These are phyloP conservation scores for Piaya cayana DNA, from an alignment of 2,113 vertebrate genomes.

Conservation along the genomic window DNA sequence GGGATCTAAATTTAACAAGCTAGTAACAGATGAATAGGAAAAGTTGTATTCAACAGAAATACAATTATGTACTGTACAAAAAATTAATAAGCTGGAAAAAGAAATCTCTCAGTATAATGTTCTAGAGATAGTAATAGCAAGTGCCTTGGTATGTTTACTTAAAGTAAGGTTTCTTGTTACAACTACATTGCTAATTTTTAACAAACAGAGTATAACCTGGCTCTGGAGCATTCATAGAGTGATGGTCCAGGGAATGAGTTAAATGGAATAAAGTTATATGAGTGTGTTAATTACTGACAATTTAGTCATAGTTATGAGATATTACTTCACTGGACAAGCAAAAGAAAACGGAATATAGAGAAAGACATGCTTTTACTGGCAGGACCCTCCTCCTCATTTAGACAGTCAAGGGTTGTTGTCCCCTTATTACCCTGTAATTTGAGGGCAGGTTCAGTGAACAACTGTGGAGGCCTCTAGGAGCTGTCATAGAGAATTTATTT, in stretches of 20 bases:
- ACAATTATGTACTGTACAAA: neutral
- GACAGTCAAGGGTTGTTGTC: constrained; percentile 62
- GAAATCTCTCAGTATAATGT: neutral
- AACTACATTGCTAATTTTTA: neutral
- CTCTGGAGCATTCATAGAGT: neutral
- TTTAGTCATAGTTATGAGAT: neutral
- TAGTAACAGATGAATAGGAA: neutral
- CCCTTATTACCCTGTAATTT: constrained; percentile 73
- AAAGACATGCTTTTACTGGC: constrained; percentile 18
- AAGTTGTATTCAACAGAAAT: neutral
- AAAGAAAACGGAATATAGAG: neutral
- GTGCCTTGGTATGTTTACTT: neutral
- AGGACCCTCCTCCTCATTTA: constrained; percentile 55
- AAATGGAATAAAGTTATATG: neutral
- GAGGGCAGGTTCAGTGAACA: constrained; percentile 71
- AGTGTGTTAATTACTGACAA: neutral
- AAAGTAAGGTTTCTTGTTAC: neutral
- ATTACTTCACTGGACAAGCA: neutral
- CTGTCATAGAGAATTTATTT: constrained; percentile 73
- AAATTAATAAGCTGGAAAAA: neutral
- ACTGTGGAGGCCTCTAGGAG: constrained; percentile 59
- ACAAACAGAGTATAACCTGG: neutral
- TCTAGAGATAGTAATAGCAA: neutral
- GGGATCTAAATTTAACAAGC: neutral
- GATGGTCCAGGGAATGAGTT: neutral